Percentiles rank a stretch among this genome's conserved stretches.
Conservation (phyloP, 2,888 invertebrate genomes). For the Terebella lapidaria region DNA sequence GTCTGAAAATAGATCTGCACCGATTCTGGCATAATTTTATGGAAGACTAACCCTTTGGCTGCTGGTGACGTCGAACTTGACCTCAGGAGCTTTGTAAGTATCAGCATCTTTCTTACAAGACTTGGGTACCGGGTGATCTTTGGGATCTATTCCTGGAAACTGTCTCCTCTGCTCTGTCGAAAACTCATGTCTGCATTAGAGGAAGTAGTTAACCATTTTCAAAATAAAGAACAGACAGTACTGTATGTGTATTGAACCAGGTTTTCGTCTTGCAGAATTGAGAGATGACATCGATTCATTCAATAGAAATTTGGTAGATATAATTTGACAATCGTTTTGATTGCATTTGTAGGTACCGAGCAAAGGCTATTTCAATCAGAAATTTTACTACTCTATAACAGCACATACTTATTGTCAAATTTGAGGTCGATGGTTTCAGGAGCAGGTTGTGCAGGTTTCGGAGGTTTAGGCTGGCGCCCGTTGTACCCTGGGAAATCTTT, state of each 20-base stretch:
- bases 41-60: constrained; percentile 37
- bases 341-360: too few relatives aligned
- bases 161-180: constrained; percentile 43
- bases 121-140: constrained; percentile 35
- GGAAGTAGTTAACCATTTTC: not conserved
- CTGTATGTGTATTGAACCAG: too few relatives aligned
- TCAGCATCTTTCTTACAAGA: constrained; percentile 33
- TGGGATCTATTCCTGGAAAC: constrained; percentile 42
- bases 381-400: too few relatives aligned
- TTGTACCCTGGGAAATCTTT: constrained; percentile 35
- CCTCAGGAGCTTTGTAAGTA: constrained; percentile 31
- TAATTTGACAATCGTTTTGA: too few relatives aligned
- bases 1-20: too few relatives aligned
- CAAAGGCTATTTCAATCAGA: too few relatives aligned
- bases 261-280: too few relatives aligned
- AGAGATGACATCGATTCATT: too few relatives aligned
- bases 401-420: constrained; percentile 43
- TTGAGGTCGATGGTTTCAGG: constrained; percentile 40
- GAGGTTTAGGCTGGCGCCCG: constrained; percentile 32
- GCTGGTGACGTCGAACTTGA: constrained; percentile 37
- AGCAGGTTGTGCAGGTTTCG: constrained; percentile 36
- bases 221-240: too few relatives aligned
- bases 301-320: too few relatives aligned
- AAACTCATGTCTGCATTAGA: constrained; percentile 33
- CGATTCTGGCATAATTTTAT: too few relatives aligned